Evolutionary conservation across 2,888 invertebrate species (phyloP).

Genomic region (Coenonympha glycerion): DNA sequence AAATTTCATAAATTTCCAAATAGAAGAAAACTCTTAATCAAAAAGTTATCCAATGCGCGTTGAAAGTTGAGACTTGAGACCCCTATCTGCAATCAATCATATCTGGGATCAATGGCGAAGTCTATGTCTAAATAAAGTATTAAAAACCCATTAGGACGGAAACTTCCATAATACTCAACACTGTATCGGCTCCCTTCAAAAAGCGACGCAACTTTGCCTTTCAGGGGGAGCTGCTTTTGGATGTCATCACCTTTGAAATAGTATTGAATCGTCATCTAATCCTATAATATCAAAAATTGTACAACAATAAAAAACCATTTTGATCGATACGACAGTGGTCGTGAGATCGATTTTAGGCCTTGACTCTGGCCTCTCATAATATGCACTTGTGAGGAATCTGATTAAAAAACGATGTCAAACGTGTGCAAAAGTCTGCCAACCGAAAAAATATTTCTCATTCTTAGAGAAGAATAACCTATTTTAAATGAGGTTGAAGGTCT

Average conservation of each 20-base stretch:
- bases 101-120: slow-evolving; percentile 38
- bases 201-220: not conserved
- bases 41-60: slow-evolving; percentile 18
- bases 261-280: not conserved
- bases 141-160: slow-evolving; percentile 60
- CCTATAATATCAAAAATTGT: not conserved
- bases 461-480: no score
- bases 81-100: slow-evolving; percentile 37
- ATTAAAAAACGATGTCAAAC: no score
- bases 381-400: no score
- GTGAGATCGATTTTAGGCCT: no score
- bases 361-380: no score
- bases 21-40: no score
- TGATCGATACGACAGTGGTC: no score
- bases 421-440: no score
- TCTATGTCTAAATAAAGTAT: slow-evolving; percentile 50
- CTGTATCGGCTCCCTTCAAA: slow-evolving; percentile 11
- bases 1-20: not conserved
- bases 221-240: not conserved
- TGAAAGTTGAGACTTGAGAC: no score
- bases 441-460: no score
- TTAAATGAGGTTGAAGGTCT: not conserved
- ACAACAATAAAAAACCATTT: not conserved
- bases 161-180: slow-evolving; percentile 40
- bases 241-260: not conserved